phyloP scores from a whole-genome alignment of 2,888 invertebrate genomes.

The Suillia variegata region DNA sequence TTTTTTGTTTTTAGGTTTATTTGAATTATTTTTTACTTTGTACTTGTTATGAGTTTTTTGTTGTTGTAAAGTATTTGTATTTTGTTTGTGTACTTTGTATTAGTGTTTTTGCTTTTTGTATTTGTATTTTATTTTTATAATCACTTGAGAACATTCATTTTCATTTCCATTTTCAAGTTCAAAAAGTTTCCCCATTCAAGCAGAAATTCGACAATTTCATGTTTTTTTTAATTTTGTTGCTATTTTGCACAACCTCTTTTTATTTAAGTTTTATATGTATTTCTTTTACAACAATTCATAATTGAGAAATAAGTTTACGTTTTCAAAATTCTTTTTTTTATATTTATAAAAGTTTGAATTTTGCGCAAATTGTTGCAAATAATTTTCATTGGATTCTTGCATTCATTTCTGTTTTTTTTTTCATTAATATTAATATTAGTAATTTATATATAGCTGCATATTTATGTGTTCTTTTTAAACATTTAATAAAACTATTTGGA shows the following conservation, averaged over 20 bases:
- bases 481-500: slow-evolving; percentile 7
- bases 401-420: slow-evolving; percentile 5
- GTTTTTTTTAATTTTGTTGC: background rate
- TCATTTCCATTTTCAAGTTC: background rate
- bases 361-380: background rate
- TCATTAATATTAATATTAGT: background rate
- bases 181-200: no score
- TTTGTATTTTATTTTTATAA: background rate
- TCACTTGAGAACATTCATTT: slow-evolving; percentile 1
- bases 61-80: background rate
- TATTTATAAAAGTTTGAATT: slow-evolving; percentile 7
- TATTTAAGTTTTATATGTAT: slow-evolving; percentile 7
- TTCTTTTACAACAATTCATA: slow-evolving; percentile 9
- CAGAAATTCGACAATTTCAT: no score
- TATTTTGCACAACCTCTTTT: slow-evolving; percentile 5
- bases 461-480: slow-evolving; percentile 8
- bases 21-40: background rate
- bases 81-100: no score
- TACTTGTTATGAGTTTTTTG: background rate
- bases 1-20: background rate
- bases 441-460: slow-evolving; percentile 8
- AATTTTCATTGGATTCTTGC: background rate
- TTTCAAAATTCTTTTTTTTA: no score
- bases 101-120: background rate
- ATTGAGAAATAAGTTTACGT: slow-evolving; percentile 4